A percentile compares a stretch with the other conserved stretches of the same genome.
phyloP scores from a whole-genome alignment of 1,140 invertebrate species.

The Mactra quadrangularis region DNA sequence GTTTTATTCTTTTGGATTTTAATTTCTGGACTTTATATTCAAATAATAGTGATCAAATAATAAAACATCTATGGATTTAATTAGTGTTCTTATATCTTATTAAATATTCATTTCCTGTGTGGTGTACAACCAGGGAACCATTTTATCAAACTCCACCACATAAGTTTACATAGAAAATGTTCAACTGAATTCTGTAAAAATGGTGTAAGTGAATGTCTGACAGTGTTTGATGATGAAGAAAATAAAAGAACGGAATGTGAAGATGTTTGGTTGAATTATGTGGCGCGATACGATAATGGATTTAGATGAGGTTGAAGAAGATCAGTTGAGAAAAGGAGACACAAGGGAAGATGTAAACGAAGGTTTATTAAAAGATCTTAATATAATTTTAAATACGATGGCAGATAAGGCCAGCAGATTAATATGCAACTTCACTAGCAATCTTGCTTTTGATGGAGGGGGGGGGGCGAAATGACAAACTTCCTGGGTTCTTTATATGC shows the following conservation, averaged over 20 bases:
- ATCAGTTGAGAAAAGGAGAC: neutral
- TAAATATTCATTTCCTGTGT: too few relatives aligned
- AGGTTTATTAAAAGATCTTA: slow-evolving; percentile 3
- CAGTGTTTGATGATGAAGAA: neutral
- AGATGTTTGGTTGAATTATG: neutral
- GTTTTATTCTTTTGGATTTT: too few relatives aligned
- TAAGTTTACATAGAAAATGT: slow-evolving; percentile 6
- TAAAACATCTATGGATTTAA: too few relatives aligned
- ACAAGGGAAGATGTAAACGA: neutral
- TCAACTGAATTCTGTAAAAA: slow-evolving; percentile 24
- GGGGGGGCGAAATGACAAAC: slow-evolving; percentile 1
- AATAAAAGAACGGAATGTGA: neutral
- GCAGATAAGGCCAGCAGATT: neutral
- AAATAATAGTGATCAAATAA: too few relatives aligned
- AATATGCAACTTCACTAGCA: slow-evolving; percentile 6
- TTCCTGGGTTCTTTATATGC: slow-evolving; percentile 17
- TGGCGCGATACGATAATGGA: slow-evolving; percentile 1
- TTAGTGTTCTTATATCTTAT: too few relatives aligned
- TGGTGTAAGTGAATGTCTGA: neutral
- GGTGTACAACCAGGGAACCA: too few relatives aligned
- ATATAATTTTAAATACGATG: slow-evolving; percentile 3
- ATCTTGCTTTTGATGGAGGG: neutral
- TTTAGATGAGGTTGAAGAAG: neutral
- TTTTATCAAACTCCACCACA: too few relatives aligned
- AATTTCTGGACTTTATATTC: too few relatives aligned